Conservation (phyloP, 1,140 invertebrate genomes). For the Drosophila willistoni region DNA sequence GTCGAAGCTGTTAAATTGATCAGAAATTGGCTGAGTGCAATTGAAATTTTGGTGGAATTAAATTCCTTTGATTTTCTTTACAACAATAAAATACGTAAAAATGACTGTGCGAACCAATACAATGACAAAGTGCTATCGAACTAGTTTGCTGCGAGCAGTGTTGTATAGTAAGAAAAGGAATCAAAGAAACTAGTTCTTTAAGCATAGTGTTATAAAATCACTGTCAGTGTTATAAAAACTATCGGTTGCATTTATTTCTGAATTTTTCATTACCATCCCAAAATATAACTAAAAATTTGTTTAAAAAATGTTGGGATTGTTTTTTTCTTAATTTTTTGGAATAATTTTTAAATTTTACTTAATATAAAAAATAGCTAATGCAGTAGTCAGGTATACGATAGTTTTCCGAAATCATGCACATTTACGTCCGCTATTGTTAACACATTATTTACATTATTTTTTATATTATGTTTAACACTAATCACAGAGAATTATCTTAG, state of each 20-base stretch:
- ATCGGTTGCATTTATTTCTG: too few species aligned
- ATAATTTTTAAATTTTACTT: too few species aligned
- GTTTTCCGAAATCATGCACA: too few species aligned
- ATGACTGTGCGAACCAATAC: conserved; percentile 57
- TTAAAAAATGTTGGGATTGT: too few species aligned
- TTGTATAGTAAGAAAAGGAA: neutral
- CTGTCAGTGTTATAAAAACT: neutral
- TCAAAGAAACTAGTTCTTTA: conserved; percentile 26
- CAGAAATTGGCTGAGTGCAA: conserved; percentile 44
- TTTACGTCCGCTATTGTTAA: too few species aligned
- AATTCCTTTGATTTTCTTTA: conserved; percentile 51
- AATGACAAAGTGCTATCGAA: conserved; percentile 50
- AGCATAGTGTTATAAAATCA: conserved; percentile 18
- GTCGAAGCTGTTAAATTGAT: conserved; percentile 30
- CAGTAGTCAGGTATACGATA: too few species aligned
- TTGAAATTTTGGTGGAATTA: conserved; percentile 30
- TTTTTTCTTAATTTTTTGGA: too few species aligned
- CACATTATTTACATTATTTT: neutral
- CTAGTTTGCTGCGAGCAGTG: conserved; percentile 25
- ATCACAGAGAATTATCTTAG: too few species aligned
- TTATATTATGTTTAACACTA: neutral
- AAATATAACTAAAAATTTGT: too few species aligned
- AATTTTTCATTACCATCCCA: too few species aligned
- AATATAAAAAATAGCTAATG: too few species aligned
- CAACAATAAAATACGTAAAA: conserved; percentile 57